phyloP scores from a whole-genome alignment of 2,113 vertebrate genomes.

The Falcunculus frontatus region DNA sequence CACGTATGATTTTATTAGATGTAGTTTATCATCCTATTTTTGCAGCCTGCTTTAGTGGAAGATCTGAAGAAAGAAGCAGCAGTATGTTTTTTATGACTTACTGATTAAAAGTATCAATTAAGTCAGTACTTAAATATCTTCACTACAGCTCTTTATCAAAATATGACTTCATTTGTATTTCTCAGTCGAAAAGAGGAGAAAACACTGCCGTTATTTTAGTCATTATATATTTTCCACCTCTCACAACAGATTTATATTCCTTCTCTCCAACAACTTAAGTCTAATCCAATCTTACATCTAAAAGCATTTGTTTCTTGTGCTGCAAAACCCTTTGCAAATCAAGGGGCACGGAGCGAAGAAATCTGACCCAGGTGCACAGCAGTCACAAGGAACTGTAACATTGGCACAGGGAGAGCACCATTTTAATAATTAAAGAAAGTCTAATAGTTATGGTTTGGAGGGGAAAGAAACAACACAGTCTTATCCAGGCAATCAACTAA shows the following conservation, averaged over 20 bases:
- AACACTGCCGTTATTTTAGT: not conserved
- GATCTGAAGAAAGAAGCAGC: not conserved
- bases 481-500: not conserved
- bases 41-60: not conserved
- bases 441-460: not conserved
- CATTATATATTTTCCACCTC: not conserved
- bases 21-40: not conserved
- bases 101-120: not conserved
- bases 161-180: not conserved
- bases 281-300: not conserved
- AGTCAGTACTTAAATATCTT: not conserved
- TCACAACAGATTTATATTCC: not conserved
- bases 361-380: not conserved
- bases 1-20: not conserved
- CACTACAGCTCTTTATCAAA: not conserved
- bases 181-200: not conserved
- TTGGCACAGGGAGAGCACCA: not conserved
- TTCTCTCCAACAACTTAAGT: not conserved
- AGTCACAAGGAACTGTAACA: not conserved
- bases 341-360: not conserved
- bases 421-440: constrained; percentile 26
- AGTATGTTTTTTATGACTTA: not conserved
- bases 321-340: not conserved
- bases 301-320: not conserved
- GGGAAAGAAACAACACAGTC: not conserved